Conservation (phyloP, 2,113 vertebrate genomes). For the Centrocercus urophasianus region DNA sequence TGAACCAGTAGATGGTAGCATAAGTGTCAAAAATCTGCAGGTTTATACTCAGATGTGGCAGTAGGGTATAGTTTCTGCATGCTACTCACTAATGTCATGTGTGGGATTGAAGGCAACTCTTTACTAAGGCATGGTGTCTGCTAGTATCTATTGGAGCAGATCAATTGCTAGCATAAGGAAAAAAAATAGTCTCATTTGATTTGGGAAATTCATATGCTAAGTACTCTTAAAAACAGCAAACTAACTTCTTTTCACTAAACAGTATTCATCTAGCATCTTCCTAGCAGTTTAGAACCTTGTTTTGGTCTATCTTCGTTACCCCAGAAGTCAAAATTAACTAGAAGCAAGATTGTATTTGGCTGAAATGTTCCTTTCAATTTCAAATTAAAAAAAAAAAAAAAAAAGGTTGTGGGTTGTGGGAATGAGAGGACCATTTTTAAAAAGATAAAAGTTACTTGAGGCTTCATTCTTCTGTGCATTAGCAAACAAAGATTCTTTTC, state of each 20-base stretch:
- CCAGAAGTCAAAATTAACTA: neutral
- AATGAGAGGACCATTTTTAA: neutral
- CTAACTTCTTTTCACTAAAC: neutral
- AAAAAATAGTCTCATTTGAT: neutral
- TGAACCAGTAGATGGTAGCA: conserved; percentile 63
- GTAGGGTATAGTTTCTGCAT: conserved; percentile 1
- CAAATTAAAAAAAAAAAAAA: neutral
- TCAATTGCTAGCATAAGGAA: neutral
- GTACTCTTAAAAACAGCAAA: neutral
- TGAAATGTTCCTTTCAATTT: neutral
- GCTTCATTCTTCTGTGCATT: neutral
- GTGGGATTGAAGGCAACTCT: neutral
- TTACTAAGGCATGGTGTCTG: neutral
- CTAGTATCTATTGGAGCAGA: neutral
- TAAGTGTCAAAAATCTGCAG: conserved; percentile 4
- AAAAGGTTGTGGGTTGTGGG: neutral
- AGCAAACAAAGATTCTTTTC: neutral
- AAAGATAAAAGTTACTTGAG: neutral
- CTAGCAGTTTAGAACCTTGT: neutral
- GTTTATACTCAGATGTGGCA: neutral
- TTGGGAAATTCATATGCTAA: neutral
- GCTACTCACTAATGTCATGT: neutral
- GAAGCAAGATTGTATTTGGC: neutral
- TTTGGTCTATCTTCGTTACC: neutral
- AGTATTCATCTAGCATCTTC: neutral